phyloP scores from a whole-genome alignment of 2,797 vertebrate genomes.

The Morus bassanus region DNA sequence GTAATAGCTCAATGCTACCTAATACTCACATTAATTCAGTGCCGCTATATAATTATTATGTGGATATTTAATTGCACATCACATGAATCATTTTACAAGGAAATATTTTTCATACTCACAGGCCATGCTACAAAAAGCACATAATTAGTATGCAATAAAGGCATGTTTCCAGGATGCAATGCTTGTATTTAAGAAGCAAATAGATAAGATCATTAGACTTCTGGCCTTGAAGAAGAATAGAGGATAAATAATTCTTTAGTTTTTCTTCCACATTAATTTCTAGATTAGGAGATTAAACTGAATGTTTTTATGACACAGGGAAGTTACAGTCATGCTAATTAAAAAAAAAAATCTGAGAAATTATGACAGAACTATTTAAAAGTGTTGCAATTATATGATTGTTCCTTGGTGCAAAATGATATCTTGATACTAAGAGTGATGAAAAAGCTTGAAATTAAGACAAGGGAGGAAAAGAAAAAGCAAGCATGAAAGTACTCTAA shows the following conservation, averaged over 20 bases:
- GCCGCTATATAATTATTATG: background rate
- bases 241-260: background rate
- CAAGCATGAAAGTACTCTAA: background rate
- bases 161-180: background rate
- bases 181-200: background rate
- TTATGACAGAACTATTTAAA: background rate
- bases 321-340: background rate
- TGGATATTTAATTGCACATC: background rate
- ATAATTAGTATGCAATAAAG: background rate
- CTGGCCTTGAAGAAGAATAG: background rate
- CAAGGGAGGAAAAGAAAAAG: background rate
- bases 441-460: background rate
- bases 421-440: background rate
- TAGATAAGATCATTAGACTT: background rate
- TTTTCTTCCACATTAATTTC: background rate
- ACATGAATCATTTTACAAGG: background rate
- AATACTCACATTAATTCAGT: background rate
- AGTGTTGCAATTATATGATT: background rate
- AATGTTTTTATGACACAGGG: background rate
- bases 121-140: background rate
- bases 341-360: background rate
- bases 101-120: background rate
- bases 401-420: background rate
- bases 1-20: background rate
- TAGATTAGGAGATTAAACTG: background rate